Evolutionary conservation across 2,113 vertebrate genomes (phyloP).

Genomic region (Scartelaos histophorus): DNA sequence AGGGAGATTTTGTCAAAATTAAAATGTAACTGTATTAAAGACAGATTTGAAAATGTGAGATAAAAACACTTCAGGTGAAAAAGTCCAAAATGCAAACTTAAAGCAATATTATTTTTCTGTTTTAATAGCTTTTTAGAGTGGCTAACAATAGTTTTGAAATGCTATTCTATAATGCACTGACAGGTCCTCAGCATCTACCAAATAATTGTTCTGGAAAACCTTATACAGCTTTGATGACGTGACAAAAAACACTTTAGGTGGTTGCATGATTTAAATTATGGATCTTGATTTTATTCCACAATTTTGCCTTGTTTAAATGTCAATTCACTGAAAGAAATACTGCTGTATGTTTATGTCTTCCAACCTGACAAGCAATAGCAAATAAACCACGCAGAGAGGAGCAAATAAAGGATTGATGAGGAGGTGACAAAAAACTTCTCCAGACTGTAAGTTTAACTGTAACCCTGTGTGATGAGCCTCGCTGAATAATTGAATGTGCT

Average conservation of each 20-base stretch:
- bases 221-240: no score
- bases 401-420: slow-evolving; percentile 5
- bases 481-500: slow-evolving; percentile 46
- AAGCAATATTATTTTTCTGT: neutral
- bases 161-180: neutral
- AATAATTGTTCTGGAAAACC: no score
- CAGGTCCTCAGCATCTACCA: neutral
- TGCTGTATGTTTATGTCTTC: no score
- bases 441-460: slow-evolving; percentile 13
- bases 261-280: no score
- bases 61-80: neutral
- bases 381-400: no score
- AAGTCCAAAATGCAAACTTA: neutral
- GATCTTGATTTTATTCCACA: no score
- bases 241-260: no score
- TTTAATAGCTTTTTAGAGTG: neutral
- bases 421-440: slow-evolving; percentile 8
- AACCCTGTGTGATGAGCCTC: slow-evolving; percentile 8
- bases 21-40: neutral
- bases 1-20: neutral
- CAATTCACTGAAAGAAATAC: no score
- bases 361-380: no score
- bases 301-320: no score
- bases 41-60: neutral
- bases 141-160: neutral